These are phyloP conservation scores for Pygoscelis antarcticus DNA, from an alignment of 2,113 vertebrate species.

Conservation along the genomic window DNA sequence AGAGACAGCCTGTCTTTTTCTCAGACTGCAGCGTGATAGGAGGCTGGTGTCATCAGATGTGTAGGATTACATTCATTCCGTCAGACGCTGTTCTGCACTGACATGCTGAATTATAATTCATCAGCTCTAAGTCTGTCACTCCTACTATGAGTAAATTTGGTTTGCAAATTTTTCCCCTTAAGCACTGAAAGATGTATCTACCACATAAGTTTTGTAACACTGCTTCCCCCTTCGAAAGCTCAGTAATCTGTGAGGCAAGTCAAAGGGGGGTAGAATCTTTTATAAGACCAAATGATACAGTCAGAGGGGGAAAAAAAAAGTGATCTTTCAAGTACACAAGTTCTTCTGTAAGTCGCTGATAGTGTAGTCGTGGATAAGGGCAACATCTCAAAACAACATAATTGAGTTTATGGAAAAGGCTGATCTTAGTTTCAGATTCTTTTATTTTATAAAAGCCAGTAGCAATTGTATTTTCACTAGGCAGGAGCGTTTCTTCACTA, in stretches of 20 bases:
- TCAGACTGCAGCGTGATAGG: background rate
- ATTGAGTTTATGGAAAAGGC: background rate
- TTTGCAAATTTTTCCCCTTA: background rate
- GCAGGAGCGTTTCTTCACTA: background rate
- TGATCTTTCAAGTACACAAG: background rate
- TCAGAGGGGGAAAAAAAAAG: background rate
- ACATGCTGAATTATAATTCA: background rate
- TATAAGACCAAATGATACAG: background rate
- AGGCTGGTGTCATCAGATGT: background rate
- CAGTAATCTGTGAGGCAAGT: background rate
- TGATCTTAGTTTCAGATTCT: background rate
- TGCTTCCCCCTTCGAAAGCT: background rate
- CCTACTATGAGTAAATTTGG: background rate
- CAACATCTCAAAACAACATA: background rate
- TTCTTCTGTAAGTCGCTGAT: background rate
- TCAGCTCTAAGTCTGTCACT: background rate
- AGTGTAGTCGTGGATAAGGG: background rate
- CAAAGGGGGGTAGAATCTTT: background rate
- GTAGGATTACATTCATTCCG: background rate
- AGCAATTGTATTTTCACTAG: background rate
- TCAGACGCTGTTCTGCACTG: background rate
- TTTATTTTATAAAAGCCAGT: background rate
- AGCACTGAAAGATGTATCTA: background rate
- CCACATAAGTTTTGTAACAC: background rate
- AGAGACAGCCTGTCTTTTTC: background rate